A percentile compares a stretch with the other conserved stretches of the same genome.
Evolutionary conservation across 2,797 vertebrate species (phyloP).

Genomic region (Sciurus vulgaris): DNA sequence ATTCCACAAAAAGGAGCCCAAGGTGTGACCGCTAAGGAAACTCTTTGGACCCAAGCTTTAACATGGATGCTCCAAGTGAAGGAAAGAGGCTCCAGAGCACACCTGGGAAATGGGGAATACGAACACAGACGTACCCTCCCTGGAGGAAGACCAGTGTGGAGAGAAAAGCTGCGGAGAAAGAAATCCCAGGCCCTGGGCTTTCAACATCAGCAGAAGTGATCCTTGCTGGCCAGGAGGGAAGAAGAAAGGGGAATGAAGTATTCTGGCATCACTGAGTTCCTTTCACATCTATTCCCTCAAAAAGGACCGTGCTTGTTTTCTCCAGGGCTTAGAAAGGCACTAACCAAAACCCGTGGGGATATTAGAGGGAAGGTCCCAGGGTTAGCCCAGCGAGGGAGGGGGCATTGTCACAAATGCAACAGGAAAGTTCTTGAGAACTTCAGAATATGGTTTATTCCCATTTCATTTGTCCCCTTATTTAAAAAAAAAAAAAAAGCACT

Average conservation of each 20-base stretch:
- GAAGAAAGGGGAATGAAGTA: not conserved
- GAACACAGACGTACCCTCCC: slow-evolving; percentile 15
- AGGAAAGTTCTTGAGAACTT: slow-evolving; percentile 28
- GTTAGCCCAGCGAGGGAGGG: not conserved
- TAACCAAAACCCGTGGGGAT: not conserved
- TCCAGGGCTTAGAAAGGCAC: slow-evolving; percentile 38
- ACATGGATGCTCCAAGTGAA: not conserved
- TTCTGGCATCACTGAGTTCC: not conserved
- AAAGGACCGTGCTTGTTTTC: not conserved
- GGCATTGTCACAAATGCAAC: not conserved
- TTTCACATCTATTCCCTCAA: not conserved
- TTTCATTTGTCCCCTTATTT: not conserved
- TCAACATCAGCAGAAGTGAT: slow-evolving; percentile 53
- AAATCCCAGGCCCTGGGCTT: slow-evolving; percentile 35
- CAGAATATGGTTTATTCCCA: not conserved
- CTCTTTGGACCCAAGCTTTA: not conserved
- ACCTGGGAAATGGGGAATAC: not conserved
- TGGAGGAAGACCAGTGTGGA: slow-evolving; percentile 61
- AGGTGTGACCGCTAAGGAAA: not conserved
- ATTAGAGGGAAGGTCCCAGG: not conserved
- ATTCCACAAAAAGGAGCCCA: not conserved
- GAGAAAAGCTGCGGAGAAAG: slow-evolving; percentile 68
- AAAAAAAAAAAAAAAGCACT: not conserved
- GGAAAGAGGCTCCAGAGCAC: not conserved
- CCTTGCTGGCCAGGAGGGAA: slow-evolving; percentile 58